Evolutionary conservation across 2,888 invertebrate genomes (phyloP).

Genomic region (Andrena praecox): DNA sequence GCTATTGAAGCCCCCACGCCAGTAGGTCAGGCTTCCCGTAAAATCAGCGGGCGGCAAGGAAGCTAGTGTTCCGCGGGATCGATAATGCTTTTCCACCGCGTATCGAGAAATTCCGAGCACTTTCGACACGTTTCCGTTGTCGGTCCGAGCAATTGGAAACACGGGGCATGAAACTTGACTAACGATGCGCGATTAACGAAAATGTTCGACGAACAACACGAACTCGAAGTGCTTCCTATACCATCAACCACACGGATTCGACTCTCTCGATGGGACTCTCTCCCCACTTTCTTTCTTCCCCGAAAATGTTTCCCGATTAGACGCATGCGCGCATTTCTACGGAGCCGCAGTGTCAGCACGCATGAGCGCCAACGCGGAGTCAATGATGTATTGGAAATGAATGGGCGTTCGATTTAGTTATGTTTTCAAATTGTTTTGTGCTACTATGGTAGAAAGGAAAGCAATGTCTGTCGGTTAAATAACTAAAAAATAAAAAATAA

Average conservation of each 20-base stretch:
- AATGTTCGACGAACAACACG: neutral
- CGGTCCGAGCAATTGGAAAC: neutral
- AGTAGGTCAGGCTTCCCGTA: neutral
- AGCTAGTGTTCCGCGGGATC: neutral
- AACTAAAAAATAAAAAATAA: too few relatives aligned
- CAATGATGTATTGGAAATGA: neutral
- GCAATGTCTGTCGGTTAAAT: too few relatives aligned
- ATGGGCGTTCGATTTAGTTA: neutral
- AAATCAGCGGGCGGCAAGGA: neutral
- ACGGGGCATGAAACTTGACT: neutral
- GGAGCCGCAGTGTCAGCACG: slow-evolving; percentile 2
- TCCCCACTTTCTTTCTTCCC: neutral
- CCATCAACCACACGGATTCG: slow-evolving; percentile 50
- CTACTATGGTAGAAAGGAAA: too few relatives aligned
- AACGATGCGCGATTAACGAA: neutral
- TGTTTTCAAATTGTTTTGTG: neutral
- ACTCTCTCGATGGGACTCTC: slow-evolving; percentile 28
- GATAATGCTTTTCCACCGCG: slow-evolving; percentile 3
- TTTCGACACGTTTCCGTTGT: neutral
- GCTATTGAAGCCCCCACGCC: slow-evolving; percentile 9
- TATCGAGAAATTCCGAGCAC: neutral
- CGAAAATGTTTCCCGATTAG: neutral
- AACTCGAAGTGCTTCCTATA: slow-evolving; percentile 22
- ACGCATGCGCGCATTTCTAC: slow-evolving; percentile 58
- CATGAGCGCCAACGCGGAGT: slow-evolving; percentile 19